Evolutionary conservation across 2,113 vertebrate species (phyloP).

Genomic region (Cygnus buccinator): DNA sequence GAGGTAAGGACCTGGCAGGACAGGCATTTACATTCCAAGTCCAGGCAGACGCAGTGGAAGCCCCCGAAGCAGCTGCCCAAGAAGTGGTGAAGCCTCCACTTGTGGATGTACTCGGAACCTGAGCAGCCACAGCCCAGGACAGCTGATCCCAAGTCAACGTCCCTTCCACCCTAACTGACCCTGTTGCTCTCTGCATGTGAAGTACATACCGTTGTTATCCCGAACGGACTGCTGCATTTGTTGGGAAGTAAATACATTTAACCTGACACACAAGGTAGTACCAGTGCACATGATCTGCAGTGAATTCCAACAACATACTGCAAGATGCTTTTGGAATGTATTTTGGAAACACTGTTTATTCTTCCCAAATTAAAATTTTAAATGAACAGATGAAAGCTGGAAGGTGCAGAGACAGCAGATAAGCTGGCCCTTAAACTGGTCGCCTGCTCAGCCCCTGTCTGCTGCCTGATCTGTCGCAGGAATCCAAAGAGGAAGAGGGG

Average conservation of each 20-base stretch:
- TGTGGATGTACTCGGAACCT: too few relatives aligned
- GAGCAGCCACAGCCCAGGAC: neutral
- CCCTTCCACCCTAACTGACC: neutral
- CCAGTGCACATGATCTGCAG: neutral
- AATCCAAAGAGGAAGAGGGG: neutral
- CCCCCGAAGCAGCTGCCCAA: neutral
- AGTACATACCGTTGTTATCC: fast-evolving
- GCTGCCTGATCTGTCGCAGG: neutral
- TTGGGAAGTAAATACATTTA: neutral
- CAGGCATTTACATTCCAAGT: neutral
- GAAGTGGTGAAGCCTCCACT: too few relatives aligned
- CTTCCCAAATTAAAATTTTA: neutral
- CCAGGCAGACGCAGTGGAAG: neutral
- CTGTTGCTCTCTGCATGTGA: too few relatives aligned
- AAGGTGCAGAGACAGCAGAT: neutral
- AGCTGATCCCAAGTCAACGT: neutral
- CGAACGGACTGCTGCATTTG: neutral
- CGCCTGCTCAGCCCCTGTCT: neutral
- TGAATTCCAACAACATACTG: neutral
- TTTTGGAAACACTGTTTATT: neutral
- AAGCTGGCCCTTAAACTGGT: neutral
- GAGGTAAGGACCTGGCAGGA: neutral
- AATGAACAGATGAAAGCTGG: neutral
- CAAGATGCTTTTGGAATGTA: neutral
- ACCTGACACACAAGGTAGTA: neutral